Conservation (phyloP, 2,113 vertebrate species). For the Ardeotis arabs region DNA sequence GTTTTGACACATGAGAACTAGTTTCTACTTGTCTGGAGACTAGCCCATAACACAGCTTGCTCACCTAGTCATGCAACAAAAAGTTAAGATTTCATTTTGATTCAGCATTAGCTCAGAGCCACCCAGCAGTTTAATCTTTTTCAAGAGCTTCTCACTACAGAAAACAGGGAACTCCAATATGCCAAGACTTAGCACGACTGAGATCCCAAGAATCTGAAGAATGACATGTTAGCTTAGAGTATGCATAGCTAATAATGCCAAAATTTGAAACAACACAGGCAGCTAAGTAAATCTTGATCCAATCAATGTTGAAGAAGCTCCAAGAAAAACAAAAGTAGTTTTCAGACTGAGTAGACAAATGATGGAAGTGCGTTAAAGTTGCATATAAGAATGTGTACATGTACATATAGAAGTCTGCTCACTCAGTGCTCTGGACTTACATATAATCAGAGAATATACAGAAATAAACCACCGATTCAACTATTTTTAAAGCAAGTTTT, state of each 20-base stretch:
- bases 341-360: background rate
- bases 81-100: background rate
- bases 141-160: background rate
- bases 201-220: background rate
- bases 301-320: background rate
- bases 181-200: background rate
- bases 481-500: background rate
- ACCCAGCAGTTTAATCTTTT: background rate
- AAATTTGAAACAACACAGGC: background rate
- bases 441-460: background rate
- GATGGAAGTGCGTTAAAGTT: background rate
- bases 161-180: background rate
- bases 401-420: rapidly evolving
- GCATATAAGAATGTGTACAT: rapidly evolving
- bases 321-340: background rate
- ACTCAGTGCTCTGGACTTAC: background rate
- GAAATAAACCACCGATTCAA: background rate
- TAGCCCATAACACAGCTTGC: background rate
- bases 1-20: constrained; percentile 15
- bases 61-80: background rate
- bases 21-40: background rate
- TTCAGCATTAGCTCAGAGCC: background rate
- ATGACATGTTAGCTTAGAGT: background rate
- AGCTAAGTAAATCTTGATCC: background rate
- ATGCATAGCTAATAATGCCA: background rate